phyloP scores from a whole-genome alignment of 2,888 invertebrate species.

The Aelia acuminata region DNA sequence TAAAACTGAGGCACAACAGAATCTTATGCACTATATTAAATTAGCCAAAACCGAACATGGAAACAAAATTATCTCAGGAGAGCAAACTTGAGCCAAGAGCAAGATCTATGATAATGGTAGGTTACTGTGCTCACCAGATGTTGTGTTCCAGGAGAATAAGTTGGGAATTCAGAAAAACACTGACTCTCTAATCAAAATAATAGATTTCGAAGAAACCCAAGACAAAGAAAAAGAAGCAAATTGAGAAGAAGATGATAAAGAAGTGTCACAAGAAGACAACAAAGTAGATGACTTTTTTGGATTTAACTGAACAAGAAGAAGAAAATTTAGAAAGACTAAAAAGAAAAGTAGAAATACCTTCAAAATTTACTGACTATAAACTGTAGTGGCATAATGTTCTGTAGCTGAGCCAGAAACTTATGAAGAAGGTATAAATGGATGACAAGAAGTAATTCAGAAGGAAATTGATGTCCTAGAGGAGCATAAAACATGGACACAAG shows the following conservation, averaged over 20 bases:
- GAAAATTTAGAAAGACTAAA: no score
- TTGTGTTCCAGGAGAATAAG: not conserved
- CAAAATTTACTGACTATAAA: no score
- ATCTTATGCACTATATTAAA: conserved; percentile 1
- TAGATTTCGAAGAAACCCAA: not conserved
- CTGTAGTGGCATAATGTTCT: no score
- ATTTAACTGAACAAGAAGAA: no score
- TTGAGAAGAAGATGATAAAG: not conserved
- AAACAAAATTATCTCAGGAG: not conserved
- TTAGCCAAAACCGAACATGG: conserved; percentile 2
- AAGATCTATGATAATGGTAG: no score
- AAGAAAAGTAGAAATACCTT: no score
- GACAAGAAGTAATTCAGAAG: no score
- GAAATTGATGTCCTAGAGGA: no score
- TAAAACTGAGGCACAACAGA: not conserved
- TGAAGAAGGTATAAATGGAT: no score
- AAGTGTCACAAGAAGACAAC: not conserved
- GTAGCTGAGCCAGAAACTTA: no score
- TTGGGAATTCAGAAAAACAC: conserved; percentile 31
- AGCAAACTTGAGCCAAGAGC: not conserved
- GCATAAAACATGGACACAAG: no score
- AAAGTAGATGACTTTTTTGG: no score
- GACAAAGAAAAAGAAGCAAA: not conserved
- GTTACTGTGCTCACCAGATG: not conserved
- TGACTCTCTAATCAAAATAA: not conserved